phyloP scores from a whole-genome alignment of 2,113 vertebrate genomes.

The Nymphicus hollandicus region DNA sequence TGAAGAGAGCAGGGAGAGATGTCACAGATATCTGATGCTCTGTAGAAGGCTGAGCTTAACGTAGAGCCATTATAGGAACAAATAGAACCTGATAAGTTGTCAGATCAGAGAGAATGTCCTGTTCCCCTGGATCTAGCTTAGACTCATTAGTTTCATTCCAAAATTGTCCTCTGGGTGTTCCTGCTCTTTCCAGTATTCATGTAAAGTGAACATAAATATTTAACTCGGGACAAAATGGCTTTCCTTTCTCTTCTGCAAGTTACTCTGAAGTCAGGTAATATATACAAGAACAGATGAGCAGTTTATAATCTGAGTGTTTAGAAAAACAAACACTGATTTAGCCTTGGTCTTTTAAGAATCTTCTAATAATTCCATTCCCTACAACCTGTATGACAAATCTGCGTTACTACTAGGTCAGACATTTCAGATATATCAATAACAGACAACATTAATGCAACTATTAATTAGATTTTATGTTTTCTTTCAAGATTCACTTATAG shows the following conservation, averaged over 20 bases:
- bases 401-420: not conserved
- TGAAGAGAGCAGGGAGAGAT: not conserved
- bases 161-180: not conserved
- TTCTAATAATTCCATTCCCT: accelerated
- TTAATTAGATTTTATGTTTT: not conserved
- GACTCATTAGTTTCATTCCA: not conserved
- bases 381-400: not conserved
- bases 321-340: not conserved
- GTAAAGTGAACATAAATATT: not conserved
- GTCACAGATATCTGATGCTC: not conserved
- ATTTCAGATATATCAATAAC: not conserved
- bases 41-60: not conserved
- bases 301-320: not conserved
- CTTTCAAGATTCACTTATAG: not conserved
- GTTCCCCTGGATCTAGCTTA: not conserved
- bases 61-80: not conserved
- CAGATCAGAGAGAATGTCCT: not conserved
- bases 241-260: not conserved
- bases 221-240: not conserved
- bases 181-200: not conserved
- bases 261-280: not conserved
- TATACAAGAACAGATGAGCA: not conserved
- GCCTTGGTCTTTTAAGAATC: not conserved
- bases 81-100: not conserved
- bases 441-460: not conserved